phyloP scores from a whole-genome alignment of 2,888 invertebrate species.

The Drosophila phalerata region DNA sequence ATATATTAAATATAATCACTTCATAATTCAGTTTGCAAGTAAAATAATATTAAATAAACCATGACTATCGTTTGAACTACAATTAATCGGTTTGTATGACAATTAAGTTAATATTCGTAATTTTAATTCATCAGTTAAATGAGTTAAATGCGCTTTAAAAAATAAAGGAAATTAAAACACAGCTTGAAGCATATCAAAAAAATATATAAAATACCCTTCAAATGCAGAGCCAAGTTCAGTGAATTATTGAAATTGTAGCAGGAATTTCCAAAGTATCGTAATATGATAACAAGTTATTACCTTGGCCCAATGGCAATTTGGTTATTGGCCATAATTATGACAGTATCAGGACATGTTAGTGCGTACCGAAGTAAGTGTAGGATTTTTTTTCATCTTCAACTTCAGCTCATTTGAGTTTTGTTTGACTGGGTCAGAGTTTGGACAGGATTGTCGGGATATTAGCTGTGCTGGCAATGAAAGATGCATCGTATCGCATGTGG shows the following conservation, averaged over 20 bases:
- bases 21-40: slow-evolving; percentile 16
- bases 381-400: background rate
- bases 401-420: background rate
- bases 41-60: slow-evolving; percentile 40
- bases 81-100: slow-evolving; percentile 19
- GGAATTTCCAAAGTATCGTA: background rate
- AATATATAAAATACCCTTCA: slow-evolving; percentile 41
- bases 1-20: slow-evolving; percentile 12
- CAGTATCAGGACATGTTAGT: slow-evolving; percentile 33
- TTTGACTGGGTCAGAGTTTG: slow-evolving; percentile 40
- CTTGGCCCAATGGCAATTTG: slow-evolving; percentile 15
- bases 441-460: slow-evolving; percentile 54
- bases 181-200: slow-evolving; percentile 37
- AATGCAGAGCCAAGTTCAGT: slow-evolving; percentile 21
- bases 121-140: slow-evolving; percentile 13
- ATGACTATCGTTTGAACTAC: slow-evolving; percentile 34
- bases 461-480: slow-evolving; percentile 38
- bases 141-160: slow-evolving; percentile 2
- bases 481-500: slow-evolving; percentile 40
- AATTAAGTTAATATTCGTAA: slow-evolving; percentile 14
- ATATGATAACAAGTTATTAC: slow-evolving; percentile 29
- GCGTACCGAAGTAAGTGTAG: slow-evolving; percentile 50
- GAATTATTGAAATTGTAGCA: slow-evolving; percentile 1
- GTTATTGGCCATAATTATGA: slow-evolving; percentile 27
- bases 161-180: slow-evolving; percentile 34